These are phyloP conservation scores for Redunca redunca DNA, from an alignment of 2,113 vertebrate genomes.

Conservation along the genomic window DNA sequence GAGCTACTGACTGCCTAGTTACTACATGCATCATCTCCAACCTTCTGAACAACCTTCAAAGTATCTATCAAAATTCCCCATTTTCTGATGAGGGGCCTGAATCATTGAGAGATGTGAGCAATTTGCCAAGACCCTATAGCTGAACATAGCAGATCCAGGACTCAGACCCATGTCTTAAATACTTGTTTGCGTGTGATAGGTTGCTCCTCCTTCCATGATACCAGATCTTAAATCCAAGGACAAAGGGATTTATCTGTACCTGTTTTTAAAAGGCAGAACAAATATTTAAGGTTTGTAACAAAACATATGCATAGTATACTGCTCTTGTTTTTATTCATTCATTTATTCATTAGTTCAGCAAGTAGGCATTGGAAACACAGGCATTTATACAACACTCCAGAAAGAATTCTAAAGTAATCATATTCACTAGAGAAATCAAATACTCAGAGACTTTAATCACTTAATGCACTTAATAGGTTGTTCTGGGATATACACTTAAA, in stretches of 20 bases:
- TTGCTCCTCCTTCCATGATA: not conserved
- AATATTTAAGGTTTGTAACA: not conserved
- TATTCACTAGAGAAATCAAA: not conserved
- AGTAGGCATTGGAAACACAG: not conserved
- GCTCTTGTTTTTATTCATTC: not conserved
- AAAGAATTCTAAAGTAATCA: not conserved
- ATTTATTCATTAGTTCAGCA: not conserved
- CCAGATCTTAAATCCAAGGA: not conserved
- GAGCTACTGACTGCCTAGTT: not conserved
- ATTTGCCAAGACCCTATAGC: not conserved
- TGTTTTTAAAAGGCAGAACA: not conserved
- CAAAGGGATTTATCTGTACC: not conserved
- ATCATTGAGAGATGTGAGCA: not conserved
- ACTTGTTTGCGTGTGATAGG: not conserved
- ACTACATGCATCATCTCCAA: not conserved
- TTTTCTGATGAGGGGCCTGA: not conserved
- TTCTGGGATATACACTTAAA: not conserved
- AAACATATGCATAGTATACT: not conserved
- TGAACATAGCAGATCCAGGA: not conserved
- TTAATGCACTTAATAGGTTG: not conserved
- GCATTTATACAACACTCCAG: not conserved
- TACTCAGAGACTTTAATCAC: not conserved
- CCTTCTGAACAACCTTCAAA: not conserved
- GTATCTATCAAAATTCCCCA: not conserved
- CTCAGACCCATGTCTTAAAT: not conserved